Evolutionary conservation across 2,113 vertebrate genomes (phyloP).

Genomic region (Falco punctatus): DNA sequence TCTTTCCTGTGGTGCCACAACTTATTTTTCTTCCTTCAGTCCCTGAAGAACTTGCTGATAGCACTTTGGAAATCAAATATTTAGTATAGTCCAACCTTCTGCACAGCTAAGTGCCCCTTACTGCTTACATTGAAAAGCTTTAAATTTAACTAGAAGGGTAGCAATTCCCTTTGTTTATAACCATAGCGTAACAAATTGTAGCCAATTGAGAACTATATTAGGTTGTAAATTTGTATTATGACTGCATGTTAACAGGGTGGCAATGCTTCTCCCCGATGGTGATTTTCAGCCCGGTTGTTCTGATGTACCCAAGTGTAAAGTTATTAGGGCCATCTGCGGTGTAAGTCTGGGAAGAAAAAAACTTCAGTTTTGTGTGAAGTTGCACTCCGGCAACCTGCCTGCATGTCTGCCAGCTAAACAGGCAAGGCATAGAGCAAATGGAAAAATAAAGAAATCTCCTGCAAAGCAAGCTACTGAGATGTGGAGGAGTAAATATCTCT

Average conservation of each 20-base stretch:
- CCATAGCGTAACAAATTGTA: slow-evolving; percentile 31
- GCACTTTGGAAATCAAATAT: slow-evolving; percentile 56
- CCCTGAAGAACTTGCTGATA: slow-evolving; percentile 35
- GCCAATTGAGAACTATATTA: slow-evolving; percentile 46
- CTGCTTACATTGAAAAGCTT: slow-evolving; percentile 48
- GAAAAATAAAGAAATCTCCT: slow-evolving; percentile 48
- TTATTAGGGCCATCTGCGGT: slow-evolving; percentile 3
- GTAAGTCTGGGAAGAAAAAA: slow-evolving; percentile 5
- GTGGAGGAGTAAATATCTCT: slow-evolving; percentile 41
- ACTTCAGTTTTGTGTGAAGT: not conserved
- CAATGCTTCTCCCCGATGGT: not conserved
- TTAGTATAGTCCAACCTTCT: slow-evolving; percentile 16
- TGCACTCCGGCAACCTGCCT: not conserved
- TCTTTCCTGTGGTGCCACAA: slow-evolving; percentile 18
- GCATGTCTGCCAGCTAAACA: not conserved
- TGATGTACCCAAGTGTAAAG: slow-evolving; percentile 29
- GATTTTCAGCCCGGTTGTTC: slow-evolving; percentile 40
- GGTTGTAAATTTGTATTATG: slow-evolving; percentile 57
- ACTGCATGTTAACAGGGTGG: slow-evolving; percentile 13
- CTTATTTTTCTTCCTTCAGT: slow-evolving; percentile 13
- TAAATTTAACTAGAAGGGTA: slow-evolving; percentile 31
- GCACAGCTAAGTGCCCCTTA: slow-evolving; percentile 41
- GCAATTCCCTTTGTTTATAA: slow-evolving; percentile 48
- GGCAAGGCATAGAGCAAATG: not conserved
- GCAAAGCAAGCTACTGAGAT: slow-evolving; percentile 42